A percentile compares a stretch with the other conserved stretches of the same genome.
Conservation (phyloP, 1,140 invertebrate genomes). For the Antheraea mylitta region DNA sequence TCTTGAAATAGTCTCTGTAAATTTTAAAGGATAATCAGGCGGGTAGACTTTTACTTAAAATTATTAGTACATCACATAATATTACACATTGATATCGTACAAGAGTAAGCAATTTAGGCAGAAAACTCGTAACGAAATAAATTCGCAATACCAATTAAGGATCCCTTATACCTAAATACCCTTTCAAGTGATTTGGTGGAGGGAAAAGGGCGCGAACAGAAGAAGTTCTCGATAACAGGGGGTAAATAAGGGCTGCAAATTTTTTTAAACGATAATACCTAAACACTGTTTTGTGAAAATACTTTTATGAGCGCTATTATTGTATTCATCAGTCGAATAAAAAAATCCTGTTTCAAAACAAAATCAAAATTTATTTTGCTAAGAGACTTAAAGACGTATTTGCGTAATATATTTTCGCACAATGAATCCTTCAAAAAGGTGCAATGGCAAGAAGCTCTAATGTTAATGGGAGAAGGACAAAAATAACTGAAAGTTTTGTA, state of each 20-base stretch:
- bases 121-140: slow-evolving; percentile 54
- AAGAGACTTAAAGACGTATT: too few species aligned
- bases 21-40: neutral
- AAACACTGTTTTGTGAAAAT: slow-evolving; percentile 36
- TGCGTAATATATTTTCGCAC: too few species aligned
- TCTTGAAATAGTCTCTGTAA: neutral
- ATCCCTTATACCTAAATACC: slow-evolving; percentile 66
- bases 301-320: slow-evolving; percentile 34
- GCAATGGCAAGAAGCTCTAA: too few species aligned
- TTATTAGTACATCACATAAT: neutral
- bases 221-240: slow-evolving; percentile 67
- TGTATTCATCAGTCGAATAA: neutral
- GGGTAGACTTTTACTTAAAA: neutral
- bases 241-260: slow-evolving; percentile 55
- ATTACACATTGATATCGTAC: slow-evolving; percentile 5
- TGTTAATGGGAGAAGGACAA: too few species aligned
- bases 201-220: slow-evolving; percentile 65
- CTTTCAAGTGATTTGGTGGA: slow-evolving; percentile 60
- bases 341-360: too few species aligned
- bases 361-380: too few species aligned
- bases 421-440: too few species aligned
- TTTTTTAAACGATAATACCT: slow-evolving; percentile 63
- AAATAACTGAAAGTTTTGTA: too few species aligned
- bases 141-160: slow-evolving; percentile 66
- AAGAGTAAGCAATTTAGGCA: slow-evolving; percentile 32